phyloP scores from a whole-genome alignment of 2,797 vertebrate species.

The Cephalopachus bancanus region DNA sequence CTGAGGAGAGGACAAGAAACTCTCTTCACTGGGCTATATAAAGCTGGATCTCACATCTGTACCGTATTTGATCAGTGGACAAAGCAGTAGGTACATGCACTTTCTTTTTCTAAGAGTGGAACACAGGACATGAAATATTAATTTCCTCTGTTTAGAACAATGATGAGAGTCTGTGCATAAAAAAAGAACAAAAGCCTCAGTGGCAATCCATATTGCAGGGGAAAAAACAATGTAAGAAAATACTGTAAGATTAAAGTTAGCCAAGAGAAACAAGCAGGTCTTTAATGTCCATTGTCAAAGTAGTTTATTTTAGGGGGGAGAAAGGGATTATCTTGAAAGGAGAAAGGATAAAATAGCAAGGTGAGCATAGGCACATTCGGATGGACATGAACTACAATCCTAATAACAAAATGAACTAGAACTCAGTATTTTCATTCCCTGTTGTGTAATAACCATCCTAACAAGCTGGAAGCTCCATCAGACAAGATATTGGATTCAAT shows the following conservation, averaged over 20 bases:
- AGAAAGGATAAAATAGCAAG: slow-evolving; percentile 41
- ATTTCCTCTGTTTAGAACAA: slow-evolving; percentile 8
- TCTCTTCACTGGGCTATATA: background rate
- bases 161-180: background rate
- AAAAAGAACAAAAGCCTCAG: background rate
- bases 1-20: background rate
- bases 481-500: slow-evolving; percentile 42
- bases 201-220: background rate
- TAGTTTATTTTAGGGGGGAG: background rate
- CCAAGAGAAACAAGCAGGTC: background rate
- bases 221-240: background rate
- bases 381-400: background rate
- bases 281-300: background rate
- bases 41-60: background rate
- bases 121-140: background rate
- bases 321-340: background rate
- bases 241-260: background rate
- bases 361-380: background rate
- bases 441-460: slow-evolving; percentile 18
- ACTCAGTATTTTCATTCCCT: background rate
- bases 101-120: background rate
- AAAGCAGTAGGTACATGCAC: background rate
- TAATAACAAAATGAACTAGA: slow-evolving; percentile 31
- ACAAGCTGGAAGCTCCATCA: slow-evolving; percentile 6
- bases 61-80: background rate